phyloP scores from a whole-genome alignment of 2,888 invertebrate species.

The Sthenelais limicola region DNA sequence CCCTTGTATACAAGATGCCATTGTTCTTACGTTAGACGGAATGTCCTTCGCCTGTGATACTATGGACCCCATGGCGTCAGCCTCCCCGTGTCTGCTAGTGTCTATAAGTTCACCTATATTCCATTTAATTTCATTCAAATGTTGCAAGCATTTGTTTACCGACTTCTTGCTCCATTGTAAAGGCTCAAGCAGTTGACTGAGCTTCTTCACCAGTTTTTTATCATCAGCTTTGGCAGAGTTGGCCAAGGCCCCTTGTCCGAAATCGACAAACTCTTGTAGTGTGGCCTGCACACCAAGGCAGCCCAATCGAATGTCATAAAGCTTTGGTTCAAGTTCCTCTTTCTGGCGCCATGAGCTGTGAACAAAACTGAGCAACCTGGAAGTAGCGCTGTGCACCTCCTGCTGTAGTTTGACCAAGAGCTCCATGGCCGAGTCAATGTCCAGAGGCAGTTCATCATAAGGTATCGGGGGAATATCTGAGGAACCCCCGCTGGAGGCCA shows the following conservation, averaged over 20 bases:
- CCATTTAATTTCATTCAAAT: slow-evolving; percentile 65
- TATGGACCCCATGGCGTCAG: slow-evolving; percentile 85
- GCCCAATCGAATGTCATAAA: slow-evolving; percentile 88
- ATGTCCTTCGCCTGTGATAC: slow-evolving; percentile 89
- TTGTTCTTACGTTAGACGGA: slow-evolving; percentile 90
- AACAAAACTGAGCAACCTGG: slow-evolving; percentile 83
- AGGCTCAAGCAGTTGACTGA: slow-evolving; percentile 62
- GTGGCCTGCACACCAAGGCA: slow-evolving; percentile 85
- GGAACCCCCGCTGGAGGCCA: slow-evolving; percentile 54
- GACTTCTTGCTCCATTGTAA: slow-evolving; percentile 60
- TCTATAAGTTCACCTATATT: slow-evolving; percentile 52
- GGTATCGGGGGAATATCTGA: slow-evolving; percentile 55
- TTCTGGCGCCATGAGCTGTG: slow-evolving; percentile 83
- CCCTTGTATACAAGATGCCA: slow-evolving; percentile 87
- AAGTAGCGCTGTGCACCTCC: slow-evolving; percentile 87
- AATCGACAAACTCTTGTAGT: slow-evolving; percentile 89
- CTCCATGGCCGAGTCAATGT: slow-evolving; percentile 83
- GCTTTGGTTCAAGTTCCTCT: slow-evolving; percentile 83
- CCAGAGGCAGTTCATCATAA: slow-evolving; percentile 78
- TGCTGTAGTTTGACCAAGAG: slow-evolving; percentile 82
- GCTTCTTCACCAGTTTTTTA: slow-evolving; percentile 62
- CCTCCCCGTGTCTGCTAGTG: slow-evolving; percentile 70
- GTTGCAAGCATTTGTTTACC: slow-evolving; percentile 56
- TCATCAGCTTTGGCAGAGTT: slow-evolving; percentile 79
- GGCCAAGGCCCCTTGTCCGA: slow-evolving; percentile 89